Percentiles rank a stretch among this genome's conserved stretches.
phyloP scores from a whole-genome alignment of 2,113 vertebrate species.

The Noctilio leporinus region DNA sequence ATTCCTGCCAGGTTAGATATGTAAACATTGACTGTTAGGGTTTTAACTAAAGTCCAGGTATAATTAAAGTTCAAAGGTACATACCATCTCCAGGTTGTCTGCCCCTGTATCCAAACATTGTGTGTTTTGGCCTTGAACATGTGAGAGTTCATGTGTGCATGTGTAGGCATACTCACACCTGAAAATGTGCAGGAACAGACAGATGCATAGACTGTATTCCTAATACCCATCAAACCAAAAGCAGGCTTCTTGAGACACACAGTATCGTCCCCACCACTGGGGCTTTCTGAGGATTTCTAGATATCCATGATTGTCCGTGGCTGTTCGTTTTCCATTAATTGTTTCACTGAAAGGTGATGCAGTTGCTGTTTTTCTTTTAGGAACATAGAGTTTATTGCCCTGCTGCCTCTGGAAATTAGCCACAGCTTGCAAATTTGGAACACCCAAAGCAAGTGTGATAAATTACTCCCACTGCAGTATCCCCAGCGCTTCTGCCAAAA shows the following conservation, averaged over 20 bases:
- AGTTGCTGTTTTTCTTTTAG: conserved; percentile 36
- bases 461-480: conserved; percentile 28
- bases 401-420: conserved; percentile 46
- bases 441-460: conserved; percentile 26
- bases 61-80: no score
- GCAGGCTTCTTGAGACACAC: not conserved
- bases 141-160: not conserved
- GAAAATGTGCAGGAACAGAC: not conserved
- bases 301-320: not conserved
- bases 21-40: no score
- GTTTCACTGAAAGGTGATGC: conserved; percentile 26
- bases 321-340: not conserved
- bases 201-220: not conserved
- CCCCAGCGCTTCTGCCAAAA: conserved; percentile 29
- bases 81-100: no score
- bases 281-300: conserved; percentile 9
- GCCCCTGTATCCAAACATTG: no score
- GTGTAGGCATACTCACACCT: not conserved
- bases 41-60: no score
- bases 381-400: conserved; percentile 12
- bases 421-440: conserved; percentile 41
- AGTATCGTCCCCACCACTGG: not conserved
- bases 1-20: no score
- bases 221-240: not conserved
- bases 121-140: not conserved